Evolutionary conservation across 2,797 vertebrate species (phyloP), one percentile per base, ranked within the genome.

Genomic region (Fringilla coelebs): DNA sequence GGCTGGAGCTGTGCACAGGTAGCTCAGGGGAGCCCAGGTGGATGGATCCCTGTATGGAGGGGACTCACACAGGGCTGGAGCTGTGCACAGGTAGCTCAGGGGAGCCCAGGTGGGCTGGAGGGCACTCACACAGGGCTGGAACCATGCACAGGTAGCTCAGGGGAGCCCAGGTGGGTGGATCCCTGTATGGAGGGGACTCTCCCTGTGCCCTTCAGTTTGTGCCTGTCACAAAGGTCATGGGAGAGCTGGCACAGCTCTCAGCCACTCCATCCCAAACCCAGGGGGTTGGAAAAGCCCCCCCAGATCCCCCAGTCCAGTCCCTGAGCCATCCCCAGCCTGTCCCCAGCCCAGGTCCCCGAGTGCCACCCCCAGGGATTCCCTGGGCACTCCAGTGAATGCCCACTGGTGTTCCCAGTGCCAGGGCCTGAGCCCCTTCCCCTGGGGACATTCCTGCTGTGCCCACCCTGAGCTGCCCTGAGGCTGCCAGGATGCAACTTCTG

Each of bases 21-120:
- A 96, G 91, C 92, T 93, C 93, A 96, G 95, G 38, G n/a, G n/a
- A n/a, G n/a, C n/a, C n/a, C n/a, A n/a, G n/a, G n/a, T n/a, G n/a
- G n/a, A n/a, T n/a, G n/a, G n/a, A n/a, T n/a, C n/a, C n/a, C n/a
- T n/a, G n/a, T n/a, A n/a, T n/a, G n/a, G n/a, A n/a, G 97, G 94
- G 85, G 90, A 97, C 82, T 83, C 96, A 65, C 70, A 74, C 93
- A 89, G 87, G 87, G 94, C 94, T 75, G 91, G 43, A 7, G 14
- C 85, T 94, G 94, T 95, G 97, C 95, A 88, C 83, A 93, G 92
- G 89, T 73, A 96, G 91, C 92, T 93, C 93, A 96, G 95, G 38
- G 95, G 92, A 91, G 96, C 92, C 94, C 94, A 84, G 46, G 52
- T n/a, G n/a, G n/a, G n/a, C n/a, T n/a, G n/a, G n/a, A n/a, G n/a